phyloP scores from a whole-genome alignment of 64 coral and sea anemone genomes.

The Actinia equina region DNA sequence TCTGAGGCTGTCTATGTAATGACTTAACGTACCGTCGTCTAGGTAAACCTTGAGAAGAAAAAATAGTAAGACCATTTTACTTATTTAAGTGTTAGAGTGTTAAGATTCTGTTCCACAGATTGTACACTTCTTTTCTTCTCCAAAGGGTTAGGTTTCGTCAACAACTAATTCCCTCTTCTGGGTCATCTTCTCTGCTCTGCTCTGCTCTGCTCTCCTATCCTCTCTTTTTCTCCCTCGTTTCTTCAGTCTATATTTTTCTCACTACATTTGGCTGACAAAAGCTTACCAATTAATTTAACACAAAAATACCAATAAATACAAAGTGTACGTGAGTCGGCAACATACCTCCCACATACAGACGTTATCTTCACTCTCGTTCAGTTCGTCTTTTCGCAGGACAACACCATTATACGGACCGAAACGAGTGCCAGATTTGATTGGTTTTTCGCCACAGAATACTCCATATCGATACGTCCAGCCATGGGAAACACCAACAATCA shows the following conservation, averaged over 20 bases:
- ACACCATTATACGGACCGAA: conserved; percentile 17
- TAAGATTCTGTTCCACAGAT: background rate
- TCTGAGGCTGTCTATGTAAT: conserved; percentile 55
- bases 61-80: too few relatives aligned
- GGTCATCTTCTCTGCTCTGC: too few relatives aligned
- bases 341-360: conserved; percentile 22
- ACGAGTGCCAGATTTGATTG: conserved; percentile 24
- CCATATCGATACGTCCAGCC: conserved; percentile 18
- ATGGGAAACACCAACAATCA: conserved; percentile 3
- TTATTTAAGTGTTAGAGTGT: background rate
- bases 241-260: too few relatives aligned
- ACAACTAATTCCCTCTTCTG: background rate
- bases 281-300: too few relatives aligned
- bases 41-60: background rate
- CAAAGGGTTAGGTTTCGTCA: too few relatives aligned
- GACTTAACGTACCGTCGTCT: conserved; percentile 20
- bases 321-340: too few relatives aligned
- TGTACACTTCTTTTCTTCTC: too few relatives aligned
- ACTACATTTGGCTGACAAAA: too few relatives aligned
- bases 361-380: conserved; percentile 3
- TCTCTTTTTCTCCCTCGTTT: too few relatives aligned
- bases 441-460: background rate
- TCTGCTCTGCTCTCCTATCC: too few relatives aligned
- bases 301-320: too few relatives aligned
- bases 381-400: background rate